Evolutionary conservation across 2,797 vertebrate species (phyloP).

Genomic region (Menidia menidia): DNA sequence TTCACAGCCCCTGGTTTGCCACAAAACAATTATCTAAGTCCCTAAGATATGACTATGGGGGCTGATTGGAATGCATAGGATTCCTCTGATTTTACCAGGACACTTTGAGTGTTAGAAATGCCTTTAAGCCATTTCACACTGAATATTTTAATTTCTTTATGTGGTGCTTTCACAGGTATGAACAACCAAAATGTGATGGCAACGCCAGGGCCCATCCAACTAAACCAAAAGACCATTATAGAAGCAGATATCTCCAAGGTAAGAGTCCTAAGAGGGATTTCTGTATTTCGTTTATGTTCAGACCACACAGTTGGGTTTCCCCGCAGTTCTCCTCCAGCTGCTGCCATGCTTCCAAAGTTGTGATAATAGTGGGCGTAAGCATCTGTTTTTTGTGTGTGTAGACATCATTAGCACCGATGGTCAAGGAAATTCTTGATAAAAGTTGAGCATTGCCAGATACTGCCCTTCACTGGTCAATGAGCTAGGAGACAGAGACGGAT

Average conservation of each 20-base stretch:
- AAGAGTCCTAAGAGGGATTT: slow-evolving; percentile 60
- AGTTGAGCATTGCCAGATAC: slow-evolving; percentile 76
- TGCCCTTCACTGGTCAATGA: slow-evolving; percentile 54
- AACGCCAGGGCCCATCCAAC: slow-evolving; percentile 92
- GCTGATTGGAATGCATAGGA: slow-evolving; percentile 51
- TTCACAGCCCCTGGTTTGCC: slow-evolving; percentile 63
- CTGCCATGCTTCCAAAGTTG: slow-evolving; percentile 31
- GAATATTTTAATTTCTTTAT: slow-evolving; percentile 18
- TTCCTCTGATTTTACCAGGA: slow-evolving; percentile 47
- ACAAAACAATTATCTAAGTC: slow-evolving; percentile 64
- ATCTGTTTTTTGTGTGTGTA: slow-evolving; percentile 42
- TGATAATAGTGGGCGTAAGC: slow-evolving; percentile 49
- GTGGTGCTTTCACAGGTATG: slow-evolving; percentile 83
- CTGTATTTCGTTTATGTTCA: slow-evolving; percentile 40
- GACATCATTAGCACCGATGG: slow-evolving; percentile 63
- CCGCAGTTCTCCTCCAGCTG: slow-evolving; percentile 30
- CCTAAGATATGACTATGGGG: slow-evolving; percentile 42
- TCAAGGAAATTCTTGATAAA: slow-evolving; percentile 68
- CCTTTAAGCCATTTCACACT: slow-evolving; percentile 22
- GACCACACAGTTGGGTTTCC: slow-evolving; percentile 51
- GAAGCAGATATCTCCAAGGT: slow-evolving; percentile 94
- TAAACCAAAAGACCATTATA: slow-evolving; percentile 91
- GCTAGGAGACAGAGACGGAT: slow-evolving; percentile 62
- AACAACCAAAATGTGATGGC: slow-evolving; percentile 95
- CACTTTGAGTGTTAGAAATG: slow-evolving; percentile 32